A percentile compares a stretch with the other conserved stretches of the same genome.
phyloP scores from a whole-genome alignment of 2,113 vertebrate species.

The Tapirus terrestris region DNA sequence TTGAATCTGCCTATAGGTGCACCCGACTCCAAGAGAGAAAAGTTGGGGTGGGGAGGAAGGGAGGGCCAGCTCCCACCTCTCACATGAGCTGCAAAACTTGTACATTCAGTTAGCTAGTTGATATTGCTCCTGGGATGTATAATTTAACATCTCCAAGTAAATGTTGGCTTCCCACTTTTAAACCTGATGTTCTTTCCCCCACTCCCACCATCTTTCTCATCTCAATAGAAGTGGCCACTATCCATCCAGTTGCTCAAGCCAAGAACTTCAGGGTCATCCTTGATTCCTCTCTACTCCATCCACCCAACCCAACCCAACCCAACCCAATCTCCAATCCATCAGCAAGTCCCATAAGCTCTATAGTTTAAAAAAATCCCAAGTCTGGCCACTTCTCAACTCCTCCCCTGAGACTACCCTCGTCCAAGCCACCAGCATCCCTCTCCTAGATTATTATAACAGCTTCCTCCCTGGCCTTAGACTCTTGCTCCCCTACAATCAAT shows the following conservation, averaged over 20 bases:
- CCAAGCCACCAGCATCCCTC: not conserved
- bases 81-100: not conserved
- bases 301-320: not conserved
- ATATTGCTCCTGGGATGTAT: too few relatives aligned
- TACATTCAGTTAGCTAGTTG: not conserved
- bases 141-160: not conserved
- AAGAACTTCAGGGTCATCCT: not conserved
- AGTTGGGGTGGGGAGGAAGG: not conserved
- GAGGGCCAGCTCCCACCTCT: not conserved
- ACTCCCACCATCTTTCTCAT: not conserved
- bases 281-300: not conserved
- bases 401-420: too few relatives aligned
- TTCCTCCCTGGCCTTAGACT: not conserved
- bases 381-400: not conserved
- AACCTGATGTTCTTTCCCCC: not conserved
- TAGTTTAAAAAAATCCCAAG: not conserved
- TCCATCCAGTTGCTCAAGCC: not conserved
- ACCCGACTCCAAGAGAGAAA: too few relatives aligned
- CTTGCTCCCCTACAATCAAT: not conserved
- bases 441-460: not conserved
- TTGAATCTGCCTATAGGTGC: not conserved
- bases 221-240: not conserved
- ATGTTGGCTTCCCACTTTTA: not conserved
- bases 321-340: not conserved
- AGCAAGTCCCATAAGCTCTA: not conserved